phyloP scores from a whole-genome alignment of 2,113 vertebrate genomes.

The Sinocyclocheilus anshuiensis region DNA sequence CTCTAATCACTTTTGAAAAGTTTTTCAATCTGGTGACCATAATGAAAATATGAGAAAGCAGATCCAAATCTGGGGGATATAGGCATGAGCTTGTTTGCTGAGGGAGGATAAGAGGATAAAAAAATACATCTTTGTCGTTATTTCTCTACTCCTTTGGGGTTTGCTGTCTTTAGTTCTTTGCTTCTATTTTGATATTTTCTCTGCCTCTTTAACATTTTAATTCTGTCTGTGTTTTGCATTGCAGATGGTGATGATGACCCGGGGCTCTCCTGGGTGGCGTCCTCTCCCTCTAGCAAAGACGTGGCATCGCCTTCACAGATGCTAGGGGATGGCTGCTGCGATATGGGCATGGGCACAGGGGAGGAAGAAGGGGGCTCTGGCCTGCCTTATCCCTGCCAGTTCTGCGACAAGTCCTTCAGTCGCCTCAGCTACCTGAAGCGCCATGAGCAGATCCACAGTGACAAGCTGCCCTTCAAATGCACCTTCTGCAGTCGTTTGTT shows the following conservation, averaged over 20 bases:
- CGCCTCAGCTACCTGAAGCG: constrained; percentile 98
- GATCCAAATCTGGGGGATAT: constrained; percentile 72
- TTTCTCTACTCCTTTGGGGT: constrained; percentile 87
- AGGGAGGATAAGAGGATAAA: constrained; percentile 72
- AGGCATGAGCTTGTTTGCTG: constrained; percentile 68
- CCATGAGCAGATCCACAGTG: constrained; percentile 99
- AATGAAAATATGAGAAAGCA: constrained; percentile 79
- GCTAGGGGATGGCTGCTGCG: constrained; percentile 96
- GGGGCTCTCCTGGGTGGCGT: constrained; percentile 98
- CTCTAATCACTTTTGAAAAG: constrained; percentile 70
- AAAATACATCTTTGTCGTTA: constrained; percentile 86
- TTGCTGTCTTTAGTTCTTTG: constrained; percentile 84
- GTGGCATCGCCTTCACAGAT: constrained; percentile 97
- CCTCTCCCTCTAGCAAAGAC: constrained; percentile 99
- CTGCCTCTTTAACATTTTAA: constrained; percentile 67
- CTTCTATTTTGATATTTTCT: constrained; percentile 78
- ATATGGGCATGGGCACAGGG: constrained; percentile 93
- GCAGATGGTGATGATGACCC: constrained; percentile 99
- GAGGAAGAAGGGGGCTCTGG: constrained; percentile 97
- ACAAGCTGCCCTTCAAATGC: constrained; percentile 99
- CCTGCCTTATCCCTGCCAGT: constrained; percentile 98
- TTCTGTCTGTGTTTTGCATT: constrained; percentile 56
- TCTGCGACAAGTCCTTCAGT: constrained; percentile 99
- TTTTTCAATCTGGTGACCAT: constrained; percentile 77
- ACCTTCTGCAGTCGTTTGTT: constrained; percentile 96